Evolutionary conservation across 2,888 invertebrate species (phyloP).

Genomic region (Coelopa pilipes): DNA sequence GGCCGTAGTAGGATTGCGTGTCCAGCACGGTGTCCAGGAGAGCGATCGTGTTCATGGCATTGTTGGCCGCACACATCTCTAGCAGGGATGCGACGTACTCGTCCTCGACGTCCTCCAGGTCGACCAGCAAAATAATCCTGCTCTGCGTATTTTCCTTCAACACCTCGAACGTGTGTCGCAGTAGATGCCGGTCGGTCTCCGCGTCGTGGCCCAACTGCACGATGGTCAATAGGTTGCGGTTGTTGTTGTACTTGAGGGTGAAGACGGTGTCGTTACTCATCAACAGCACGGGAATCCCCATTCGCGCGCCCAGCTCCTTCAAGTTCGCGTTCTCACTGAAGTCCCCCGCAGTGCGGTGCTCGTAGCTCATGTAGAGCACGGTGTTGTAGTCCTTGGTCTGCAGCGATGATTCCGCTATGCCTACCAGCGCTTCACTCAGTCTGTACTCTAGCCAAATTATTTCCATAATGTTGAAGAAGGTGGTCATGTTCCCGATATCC

Average conservation of each 20-base stretch:
- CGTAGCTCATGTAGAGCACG: background rate
- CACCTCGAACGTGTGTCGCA: constrained; percentile 25
- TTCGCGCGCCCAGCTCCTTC: background rate
- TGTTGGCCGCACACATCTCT: constrained; percentile 18
- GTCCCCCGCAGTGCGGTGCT: background rate
- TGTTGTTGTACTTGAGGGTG: background rate
- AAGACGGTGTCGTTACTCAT: background rate
- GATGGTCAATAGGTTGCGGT: constrained; percentile 25
- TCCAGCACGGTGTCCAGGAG: background rate
- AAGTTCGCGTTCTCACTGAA: background rate
- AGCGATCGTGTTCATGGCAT: constrained; percentile 28
- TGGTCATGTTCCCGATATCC: constrained; percentile 6
- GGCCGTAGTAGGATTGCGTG: background rate
- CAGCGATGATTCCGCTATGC: background rate
- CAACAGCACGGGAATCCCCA: background rate
- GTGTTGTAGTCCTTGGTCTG: constrained; percentile 8
- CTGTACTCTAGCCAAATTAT: background rate
- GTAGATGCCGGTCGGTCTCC: background rate
- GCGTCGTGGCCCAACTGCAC: constrained; percentile 15
- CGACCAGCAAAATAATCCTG: constrained; percentile 29
- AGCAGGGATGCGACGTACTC: constrained; percentile 21
- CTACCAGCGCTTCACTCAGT: background rate
- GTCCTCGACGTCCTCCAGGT: background rate
- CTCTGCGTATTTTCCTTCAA: constrained; percentile 17
- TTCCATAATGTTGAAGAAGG: background rate